Evolutionary conservation across 2,113 vertebrate genomes (phyloP), one percentile per base, ranked within the genome.

Genomic region (Microcebus jonahi): DNA sequence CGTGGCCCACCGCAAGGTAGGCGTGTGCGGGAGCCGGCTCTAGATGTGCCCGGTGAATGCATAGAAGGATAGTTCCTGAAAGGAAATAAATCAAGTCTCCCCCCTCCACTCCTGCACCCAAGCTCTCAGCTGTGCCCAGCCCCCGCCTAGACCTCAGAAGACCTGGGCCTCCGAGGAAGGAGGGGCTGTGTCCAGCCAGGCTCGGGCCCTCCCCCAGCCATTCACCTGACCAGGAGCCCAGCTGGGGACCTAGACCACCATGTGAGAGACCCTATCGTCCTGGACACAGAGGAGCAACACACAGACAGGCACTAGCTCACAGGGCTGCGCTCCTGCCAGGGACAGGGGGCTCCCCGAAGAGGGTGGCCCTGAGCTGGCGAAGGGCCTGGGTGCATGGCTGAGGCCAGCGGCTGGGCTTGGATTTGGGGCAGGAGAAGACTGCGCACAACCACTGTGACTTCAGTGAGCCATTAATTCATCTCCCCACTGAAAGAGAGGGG

Each of bases 311-410:
- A 53, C n/a, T 2, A 48, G n/a, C 0, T 0, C 6, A 8, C 8
- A 0, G 5, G 5, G 4, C 0, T 0, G 45, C 18, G 25, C 1
- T 3, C 27, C 55, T 6, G 8, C 21, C 39, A 0, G 0, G 17
- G 31, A 42, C 55, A 63, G n/a, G 34, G 15, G 45, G 34, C 31
- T 84, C 29, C 48, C 36, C 1, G 0, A 6, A 0, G 20, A 81
- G 13, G 36, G 65, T 53, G 63, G 65, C 59, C n/a, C 39, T 5
- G 29, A 31, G 7, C 8, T 55, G 48, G 12, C 0, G 0, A 29
- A 36, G 18, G n/a, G 21, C 1, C 10, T 3, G 53, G 34, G 11
- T 18, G 8, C n/a, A 29, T 12, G 34, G 1, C 61, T 48, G 23
- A 67, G 77, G 25, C 55, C 87, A 8, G 5, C 0, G 0, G 11